phyloP scores from a whole-genome alignment of 2,797 vertebrate genomes.

The Poecilia gillii region DNA sequence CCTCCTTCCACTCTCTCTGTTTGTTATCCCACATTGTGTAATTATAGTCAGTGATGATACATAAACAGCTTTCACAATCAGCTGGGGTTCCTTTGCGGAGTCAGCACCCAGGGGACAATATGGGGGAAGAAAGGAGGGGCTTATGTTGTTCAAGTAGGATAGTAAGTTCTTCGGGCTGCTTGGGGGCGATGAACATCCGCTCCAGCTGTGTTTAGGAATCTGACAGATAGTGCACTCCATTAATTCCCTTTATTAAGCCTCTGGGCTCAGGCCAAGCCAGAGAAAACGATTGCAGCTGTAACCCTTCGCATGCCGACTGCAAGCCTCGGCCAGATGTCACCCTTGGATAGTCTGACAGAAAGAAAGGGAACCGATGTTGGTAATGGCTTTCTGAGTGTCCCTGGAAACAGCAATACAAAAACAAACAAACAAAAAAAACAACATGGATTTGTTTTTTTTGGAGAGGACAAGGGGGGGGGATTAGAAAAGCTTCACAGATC shows the following conservation, averaged over 20 bases:
- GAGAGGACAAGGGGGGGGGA: constrained; percentile 12
- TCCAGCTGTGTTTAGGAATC: constrained; percentile 88
- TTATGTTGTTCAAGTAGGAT: constrained; percentile 72
- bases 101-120: constrained; percentile 73
- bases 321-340: constrained; percentile 58
- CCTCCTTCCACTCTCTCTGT: constrained; percentile 50
- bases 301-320: constrained; percentile 75
- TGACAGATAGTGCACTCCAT: constrained; percentile 87
- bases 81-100: constrained; percentile 76
- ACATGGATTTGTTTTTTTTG: not conserved
- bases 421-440: not conserved
- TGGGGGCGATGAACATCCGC: constrained; percentile 81
- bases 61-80: constrained; percentile 85
- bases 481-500: constrained; percentile 3
- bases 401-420: constrained; percentile 16
- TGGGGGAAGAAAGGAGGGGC: constrained; percentile 52
- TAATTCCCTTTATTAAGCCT: constrained; percentile 87
- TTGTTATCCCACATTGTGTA: constrained; percentile 80
- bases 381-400: constrained; percentile 32
- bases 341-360: constrained; percentile 30
- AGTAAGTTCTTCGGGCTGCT: constrained; percentile 74
- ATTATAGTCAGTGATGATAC: constrained; percentile 75
- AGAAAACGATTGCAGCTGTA: constrained; percentile 81
- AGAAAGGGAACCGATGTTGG: constrained; percentile 28
- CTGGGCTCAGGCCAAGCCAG: constrained; percentile 79